A percentile compares a stretch with the other conserved stretches of the same genome.
Conservation (phyloP, 1,140 invertebrate species). For the Paracyclopina nana region DNA sequence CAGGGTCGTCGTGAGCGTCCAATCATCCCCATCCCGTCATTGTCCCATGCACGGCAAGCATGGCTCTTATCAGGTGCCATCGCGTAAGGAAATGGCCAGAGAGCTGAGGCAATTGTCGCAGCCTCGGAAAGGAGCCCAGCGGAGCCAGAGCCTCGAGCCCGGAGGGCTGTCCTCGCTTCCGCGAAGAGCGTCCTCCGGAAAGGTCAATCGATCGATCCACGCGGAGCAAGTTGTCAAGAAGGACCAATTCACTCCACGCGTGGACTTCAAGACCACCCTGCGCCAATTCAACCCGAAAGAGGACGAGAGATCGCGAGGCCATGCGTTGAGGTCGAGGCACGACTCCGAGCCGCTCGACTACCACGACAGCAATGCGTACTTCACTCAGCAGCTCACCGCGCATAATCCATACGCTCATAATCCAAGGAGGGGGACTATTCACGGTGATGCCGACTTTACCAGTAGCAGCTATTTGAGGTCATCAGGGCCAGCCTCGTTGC, state of each 20-base stretch:
- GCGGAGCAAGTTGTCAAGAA: neutral
- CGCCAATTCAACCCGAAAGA: constrained; percentile 7
- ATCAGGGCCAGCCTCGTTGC: neutral
- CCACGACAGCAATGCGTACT: neutral
- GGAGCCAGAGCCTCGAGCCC: neutral
- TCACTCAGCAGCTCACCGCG: no score
- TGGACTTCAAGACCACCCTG: constrained; percentile 9
- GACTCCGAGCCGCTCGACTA: neutral
- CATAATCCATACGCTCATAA: neutral
- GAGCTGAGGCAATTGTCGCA: neutral
- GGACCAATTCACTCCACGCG: neutral
- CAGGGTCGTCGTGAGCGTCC: neutral
- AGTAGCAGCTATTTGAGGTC: neutral
- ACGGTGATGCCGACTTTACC: constrained; percentile 6
- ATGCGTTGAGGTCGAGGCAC: neutral
- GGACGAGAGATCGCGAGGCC: neutral
- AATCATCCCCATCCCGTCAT: neutral
- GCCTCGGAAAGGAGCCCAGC: neutral
- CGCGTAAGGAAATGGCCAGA: constrained; percentile 2
- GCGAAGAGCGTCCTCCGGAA: neutral
- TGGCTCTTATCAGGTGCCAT: neutral
- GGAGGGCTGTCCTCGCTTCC: neutral
- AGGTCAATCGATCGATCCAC: constrained; percentile 4
- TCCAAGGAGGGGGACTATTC: neutral
- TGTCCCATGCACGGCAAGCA: neutral